These are phyloP conservation scores for Sarcophaga caerulescens DNA, from an alignment of 2,888 invertebrate genomes.

Conservation along the genomic window DNA sequence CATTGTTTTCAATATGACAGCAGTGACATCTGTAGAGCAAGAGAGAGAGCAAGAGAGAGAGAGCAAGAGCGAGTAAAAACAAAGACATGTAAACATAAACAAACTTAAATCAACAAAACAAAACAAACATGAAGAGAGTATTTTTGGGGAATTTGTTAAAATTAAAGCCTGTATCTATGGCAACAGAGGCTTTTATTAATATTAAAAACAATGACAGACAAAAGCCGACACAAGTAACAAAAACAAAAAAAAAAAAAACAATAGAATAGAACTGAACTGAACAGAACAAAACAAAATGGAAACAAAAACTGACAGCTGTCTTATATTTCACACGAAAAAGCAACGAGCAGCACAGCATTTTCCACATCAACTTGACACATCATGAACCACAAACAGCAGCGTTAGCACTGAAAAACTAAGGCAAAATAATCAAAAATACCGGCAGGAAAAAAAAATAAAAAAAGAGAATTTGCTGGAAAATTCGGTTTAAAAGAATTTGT, in stretches of 20 bases:
- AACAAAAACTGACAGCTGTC: conserved; percentile 64
- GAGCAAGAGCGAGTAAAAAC: neutral
- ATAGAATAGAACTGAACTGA: too few species aligned
- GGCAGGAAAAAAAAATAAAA: conserved; percentile 4
- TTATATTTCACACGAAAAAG: conserved; percentile 60
- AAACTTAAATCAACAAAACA: neutral
- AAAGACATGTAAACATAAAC: neutral
- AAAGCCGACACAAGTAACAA: conserved; percentile 27
- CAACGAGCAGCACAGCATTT: neutral
- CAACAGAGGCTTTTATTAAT: conserved; percentile 62
- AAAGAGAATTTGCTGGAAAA: neutral
- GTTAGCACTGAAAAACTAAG: neutral
- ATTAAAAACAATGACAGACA: conserved; percentile 64
- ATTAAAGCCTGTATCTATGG: neutral
- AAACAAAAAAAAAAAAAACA: neutral
- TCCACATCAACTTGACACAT: conserved; percentile 56
- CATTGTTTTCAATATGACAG: neutral
- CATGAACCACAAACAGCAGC: conserved; percentile 15
- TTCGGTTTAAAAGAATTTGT: too few species aligned
- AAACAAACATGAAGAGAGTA: too few species aligned
- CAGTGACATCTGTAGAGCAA: neutral
- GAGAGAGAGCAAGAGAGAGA: neutral
- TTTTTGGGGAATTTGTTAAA: too few species aligned
- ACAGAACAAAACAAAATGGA: conserved; percentile 28
- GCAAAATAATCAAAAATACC: conserved; percentile 5